Conservation (phyloP, 2,888 invertebrate genomes). For the Agriopis marginaria region DNA sequence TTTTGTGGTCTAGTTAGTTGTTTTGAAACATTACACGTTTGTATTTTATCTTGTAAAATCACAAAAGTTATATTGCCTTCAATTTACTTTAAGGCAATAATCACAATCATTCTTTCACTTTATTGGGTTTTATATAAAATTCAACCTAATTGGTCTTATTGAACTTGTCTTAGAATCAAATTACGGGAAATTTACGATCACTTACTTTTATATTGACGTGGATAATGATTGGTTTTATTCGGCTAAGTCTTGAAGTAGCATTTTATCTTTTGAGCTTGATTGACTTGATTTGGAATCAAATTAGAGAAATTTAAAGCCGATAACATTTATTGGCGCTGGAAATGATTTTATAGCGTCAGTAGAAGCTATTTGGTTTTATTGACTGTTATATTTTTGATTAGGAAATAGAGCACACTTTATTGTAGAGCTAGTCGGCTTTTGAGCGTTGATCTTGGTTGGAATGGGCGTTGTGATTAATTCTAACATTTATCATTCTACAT, state of each 20-base stretch:
- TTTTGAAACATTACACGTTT: not conserved
- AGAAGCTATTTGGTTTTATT: conserved; percentile 25
- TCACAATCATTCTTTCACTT: not conserved
- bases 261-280: conserved; percentile 10
- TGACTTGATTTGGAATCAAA: conserved; percentile 25
- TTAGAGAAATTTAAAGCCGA: conserved; percentile 25
- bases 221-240: conserved; percentile 24
- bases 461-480: not conserved
- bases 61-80: not conserved
- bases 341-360: conserved; percentile 23
- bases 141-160: conserved; percentile 4
- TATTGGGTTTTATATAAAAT: not conserved
- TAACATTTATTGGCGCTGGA: conserved; percentile 27
- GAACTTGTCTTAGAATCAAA: conserved; percentile 15
- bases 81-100: not conserved
- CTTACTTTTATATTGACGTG: conserved; percentile 21
- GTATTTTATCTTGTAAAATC: not conserved
- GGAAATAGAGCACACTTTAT: conserved; percentile 21
- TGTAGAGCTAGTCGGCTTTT: conserved; percentile 7
- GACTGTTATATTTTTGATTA: conserved; percentile 24
- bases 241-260: conserved; percentile 13
- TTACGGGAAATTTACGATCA: conserved; percentile 18
- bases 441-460: conserved; percentile 7
- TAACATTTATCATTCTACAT: conserved; percentile 8
- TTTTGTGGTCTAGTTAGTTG: not conserved